Evolutionary conservation across 2,888 invertebrate species (phyloP).

Genomic region (Dynastes tityus): DNA sequence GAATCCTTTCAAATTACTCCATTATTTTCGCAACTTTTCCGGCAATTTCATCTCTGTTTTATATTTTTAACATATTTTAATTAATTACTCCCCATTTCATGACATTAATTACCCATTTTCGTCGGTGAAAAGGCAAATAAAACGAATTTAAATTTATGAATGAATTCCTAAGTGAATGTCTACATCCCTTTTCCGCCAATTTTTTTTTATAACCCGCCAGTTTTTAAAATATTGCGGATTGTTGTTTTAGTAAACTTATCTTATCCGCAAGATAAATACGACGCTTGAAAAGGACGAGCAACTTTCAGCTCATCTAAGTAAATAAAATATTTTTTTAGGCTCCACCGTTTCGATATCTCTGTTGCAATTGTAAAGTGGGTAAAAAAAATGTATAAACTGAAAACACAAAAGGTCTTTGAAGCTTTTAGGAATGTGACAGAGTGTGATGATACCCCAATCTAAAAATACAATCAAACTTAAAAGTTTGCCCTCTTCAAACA

Average conservation of each 20-base stretch:
- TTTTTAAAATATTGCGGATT: slow-evolving; percentile 24
- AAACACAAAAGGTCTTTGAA: neutral
- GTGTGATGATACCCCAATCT: no score
- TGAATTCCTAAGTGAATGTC: no score
- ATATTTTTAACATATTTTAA: no score
- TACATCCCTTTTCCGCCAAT: slow-evolving; percentile 21
- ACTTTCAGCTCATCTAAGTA: slow-evolving; percentile 18
- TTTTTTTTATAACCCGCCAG: no score
- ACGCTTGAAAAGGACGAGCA: neutral
- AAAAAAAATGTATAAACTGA: neutral
- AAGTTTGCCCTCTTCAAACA: slow-evolving; percentile 2
- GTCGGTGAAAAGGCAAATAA: no score
- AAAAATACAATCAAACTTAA: neutral
- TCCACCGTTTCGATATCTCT: slow-evolving; percentile 14
- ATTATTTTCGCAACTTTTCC: no score
- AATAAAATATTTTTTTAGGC: slow-evolving; percentile 42
- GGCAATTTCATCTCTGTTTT: no score
- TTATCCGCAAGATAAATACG: slow-evolving; percentile 22
- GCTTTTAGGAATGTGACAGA: no score
- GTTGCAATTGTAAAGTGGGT: neutral
- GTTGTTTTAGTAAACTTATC: slow-evolving; percentile 31
- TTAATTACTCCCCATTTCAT: no score
- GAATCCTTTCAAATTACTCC: no score
- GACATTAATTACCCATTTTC: no score
- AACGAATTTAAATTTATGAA: no score